A percentile compares a stretch with the other conserved stretches of the same genome.
Conservation (phyloP, 64 coral and sea anemone genomes). For the Dendronephthya gigantea region DNA sequence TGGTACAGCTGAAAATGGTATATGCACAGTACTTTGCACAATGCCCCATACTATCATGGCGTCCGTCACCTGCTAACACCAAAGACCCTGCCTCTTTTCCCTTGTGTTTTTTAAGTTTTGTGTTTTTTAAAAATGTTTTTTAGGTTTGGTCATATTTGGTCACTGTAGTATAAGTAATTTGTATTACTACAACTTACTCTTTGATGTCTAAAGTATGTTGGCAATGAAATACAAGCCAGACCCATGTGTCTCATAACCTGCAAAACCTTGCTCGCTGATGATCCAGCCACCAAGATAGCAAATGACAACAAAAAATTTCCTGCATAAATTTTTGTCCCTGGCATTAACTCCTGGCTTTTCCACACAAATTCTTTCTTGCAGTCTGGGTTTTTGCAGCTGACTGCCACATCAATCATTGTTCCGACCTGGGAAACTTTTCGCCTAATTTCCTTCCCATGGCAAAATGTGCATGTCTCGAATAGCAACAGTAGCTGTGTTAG, state of each 20-base stretch:
- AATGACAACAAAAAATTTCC: not conserved
- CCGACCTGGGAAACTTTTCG: not conserved
- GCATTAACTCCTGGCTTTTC: not conserved
- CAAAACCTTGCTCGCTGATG: not conserved
- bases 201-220: not conserved
- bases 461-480: not conserved
- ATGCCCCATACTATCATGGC: not conserved
- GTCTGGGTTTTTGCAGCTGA: not conserved
- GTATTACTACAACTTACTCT: not conserved
- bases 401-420: not conserved
- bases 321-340: constrained; percentile 9
- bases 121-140: too few species aligned
- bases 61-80: not conserved
- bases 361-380: not conserved
- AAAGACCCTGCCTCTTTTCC: not conserved
- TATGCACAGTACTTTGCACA: not conserved
- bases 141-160: too few species aligned
- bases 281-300: not conserved
- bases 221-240: not conserved
- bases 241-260: not conserved
- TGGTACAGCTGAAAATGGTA: not conserved
- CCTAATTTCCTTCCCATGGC: not conserved
- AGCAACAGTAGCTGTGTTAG: not conserved
- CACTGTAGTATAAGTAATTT: too few species aligned
- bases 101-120: too few species aligned